Base-by-base conservation (phyloP, 1,140 invertebrate genomes). In the Zaprionus ghesquierei region DNA sequence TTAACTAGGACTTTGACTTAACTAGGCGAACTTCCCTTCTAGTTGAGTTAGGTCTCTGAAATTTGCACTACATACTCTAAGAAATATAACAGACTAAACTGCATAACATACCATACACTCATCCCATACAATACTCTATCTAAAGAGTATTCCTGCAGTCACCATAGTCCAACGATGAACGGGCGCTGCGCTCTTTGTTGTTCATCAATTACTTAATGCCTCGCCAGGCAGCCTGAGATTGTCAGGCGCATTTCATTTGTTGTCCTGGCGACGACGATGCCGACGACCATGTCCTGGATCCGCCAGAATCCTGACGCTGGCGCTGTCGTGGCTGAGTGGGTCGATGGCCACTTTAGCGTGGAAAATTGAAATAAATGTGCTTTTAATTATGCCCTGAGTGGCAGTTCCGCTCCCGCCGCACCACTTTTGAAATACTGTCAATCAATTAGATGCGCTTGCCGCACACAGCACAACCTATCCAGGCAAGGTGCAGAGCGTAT, bases 351-450 rank as follows among this genome's bases (percentile, higher is more conserved):
- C 79, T 81, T 81, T 58, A 81, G 61, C 75, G 69, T 77, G 63
- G 63, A 81, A 81, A 79, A 81, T 80, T 80, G 77, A 85, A 77
- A 85, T 85, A 85, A 85, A 79, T 85, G 81, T 80, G 77, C 62
- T 85, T 84, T 84, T 84, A 85, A 84, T 84, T 84, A 85, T 80
- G 64, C 63, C 64, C 69, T 75, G 63, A 84, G 81, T 79, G 80
- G 75, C 77, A 68, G 60, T 54, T 59, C 61, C 27, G 61, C 72
- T 73, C 73, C 23, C 18, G 1, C 25, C 25, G 6, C 2, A 5
- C 27, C 27, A 29, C 44, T 13, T 12, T 12, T 49, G 10, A 49
- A 22, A 29, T 63, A 23, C 70, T 64, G 77, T 84, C 81, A 84
- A 84, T 85, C 81, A 80, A 85, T 77, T 77, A 84, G 68, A 69